Evolutionary conservation across 2,797 vertebrate genomes (phyloP), one percentile per base, ranked within the genome.

Genomic region (Acrocephalus scirpaceus): DNA sequence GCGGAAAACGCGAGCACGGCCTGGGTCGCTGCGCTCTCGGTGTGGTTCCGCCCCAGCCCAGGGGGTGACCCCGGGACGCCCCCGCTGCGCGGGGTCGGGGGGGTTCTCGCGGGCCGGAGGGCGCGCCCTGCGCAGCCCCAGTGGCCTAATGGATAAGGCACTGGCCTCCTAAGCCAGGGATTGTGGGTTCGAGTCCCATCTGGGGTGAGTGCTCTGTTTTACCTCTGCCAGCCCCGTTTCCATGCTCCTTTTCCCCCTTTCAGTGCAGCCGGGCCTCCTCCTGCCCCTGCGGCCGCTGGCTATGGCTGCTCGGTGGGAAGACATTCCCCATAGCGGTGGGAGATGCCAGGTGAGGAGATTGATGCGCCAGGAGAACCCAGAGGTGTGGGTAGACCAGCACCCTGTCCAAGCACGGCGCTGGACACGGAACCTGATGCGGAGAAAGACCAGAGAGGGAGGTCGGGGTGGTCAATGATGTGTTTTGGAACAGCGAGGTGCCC

Each of bases 121-220:
- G 14, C 29, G 11, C 15, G 9, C 9, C 13, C 20, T 51, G 34
- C 66, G 5, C 30, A 72, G 90, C 90, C 90, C 90, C 90, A 97
- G 97, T 97, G 97, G 97, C 97, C 96, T 97, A 97, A 97, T 97
- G 97, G 97, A 97, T 96, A 97, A 97, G 96, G 97, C 97, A 96
- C 80, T 95, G 93, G 96, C 96, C 96, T 97, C 96, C 97, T 96
- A 95, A 97, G 96, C 94, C 93, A 95, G 96, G 97, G 97, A 96
- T 97, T 97, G 97, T 97, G 97, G 96, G 97, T 97, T 97, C 97
- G 97, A 97, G 96, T 97, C 97, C 64, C 64, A 48, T 65, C 93
- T 94, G 93, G 93, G 90, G 93, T 94, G 50, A 17, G 1, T 0
- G 0, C 0, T 1, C 0, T 0, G 0, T 89, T 89, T 95, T 92